A percentile compares a stretch with the other conserved stretches of the same genome.
Conservation (phyloP, 2,113 vertebrate species). For the Boulengeromyrus knoepffleri region DNA sequence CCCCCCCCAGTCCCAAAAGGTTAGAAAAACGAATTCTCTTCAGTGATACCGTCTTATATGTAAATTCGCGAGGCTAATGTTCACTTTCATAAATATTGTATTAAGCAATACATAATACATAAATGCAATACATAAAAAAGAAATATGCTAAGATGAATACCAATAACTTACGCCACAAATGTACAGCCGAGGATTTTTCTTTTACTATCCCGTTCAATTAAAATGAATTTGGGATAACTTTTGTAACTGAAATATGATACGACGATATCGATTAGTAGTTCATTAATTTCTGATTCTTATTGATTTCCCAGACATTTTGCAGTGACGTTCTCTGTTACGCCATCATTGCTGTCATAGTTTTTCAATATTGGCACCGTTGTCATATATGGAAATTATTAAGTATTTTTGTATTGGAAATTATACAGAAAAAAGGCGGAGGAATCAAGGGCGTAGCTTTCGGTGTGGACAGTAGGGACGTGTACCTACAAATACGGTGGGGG, state of each 20-base stretch:
- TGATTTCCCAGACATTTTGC: not conserved
- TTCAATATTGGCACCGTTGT: not conserved
- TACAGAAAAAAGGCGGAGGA: not conserved
- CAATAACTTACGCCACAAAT: not conserved
- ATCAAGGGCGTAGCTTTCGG: not conserved
- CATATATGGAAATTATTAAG: not conserved
- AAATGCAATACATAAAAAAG: conserved; percentile 8
- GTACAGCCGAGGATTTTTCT: not conserved
- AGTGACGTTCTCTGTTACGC: not conserved
- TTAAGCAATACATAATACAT: conserved; percentile 6
- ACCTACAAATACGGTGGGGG: not conserved
- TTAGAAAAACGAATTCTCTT: not conserved
- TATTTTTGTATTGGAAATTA: not conserved
- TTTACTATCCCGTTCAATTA: not conserved
- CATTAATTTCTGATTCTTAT: not conserved
- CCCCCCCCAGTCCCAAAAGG: not conserved
- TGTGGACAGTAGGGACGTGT: not conserved
- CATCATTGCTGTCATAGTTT: not conserved
- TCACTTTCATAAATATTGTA: conserved; percentile 5
- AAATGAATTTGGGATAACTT: not conserved
- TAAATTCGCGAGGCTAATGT: not conserved
- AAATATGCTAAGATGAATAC: not conserved
- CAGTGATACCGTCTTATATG: not conserved
- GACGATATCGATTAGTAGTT: not conserved
- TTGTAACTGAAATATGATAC: not conserved